These are phyloP conservation scores for Chloroclysta siterata DNA, from an alignment of 2,888 invertebrate species.

Conservation along the genomic window DNA sequence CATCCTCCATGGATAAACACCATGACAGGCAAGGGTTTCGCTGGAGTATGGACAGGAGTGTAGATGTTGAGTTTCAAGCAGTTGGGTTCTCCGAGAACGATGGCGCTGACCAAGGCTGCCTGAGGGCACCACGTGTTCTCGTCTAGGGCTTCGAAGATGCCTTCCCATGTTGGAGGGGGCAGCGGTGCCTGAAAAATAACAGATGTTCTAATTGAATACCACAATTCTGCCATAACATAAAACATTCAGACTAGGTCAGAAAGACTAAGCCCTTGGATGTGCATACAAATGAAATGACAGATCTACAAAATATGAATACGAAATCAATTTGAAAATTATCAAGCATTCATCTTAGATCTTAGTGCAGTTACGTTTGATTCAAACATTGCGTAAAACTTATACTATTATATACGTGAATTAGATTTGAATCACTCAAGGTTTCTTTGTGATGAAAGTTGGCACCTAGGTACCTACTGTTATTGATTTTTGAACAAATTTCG, in stretches of 20 bases:
- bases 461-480: too few relatives aligned
- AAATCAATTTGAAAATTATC: too few relatives aligned
- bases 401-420: neutral
- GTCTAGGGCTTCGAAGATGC: slow-evolving; percentile 69
- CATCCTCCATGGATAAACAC: slow-evolving; percentile 87
- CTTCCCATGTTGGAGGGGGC: slow-evolving; percentile 71
- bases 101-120: slow-evolving; percentile 54
- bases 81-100: slow-evolving; percentile 60
- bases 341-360: too few relatives aligned
- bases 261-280: too few relatives aligned
- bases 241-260: too few relatives aligned
- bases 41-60: slow-evolving; percentile 52
- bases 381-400: slow-evolving; percentile 8
- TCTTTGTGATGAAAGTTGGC: slow-evolving; percentile 10
- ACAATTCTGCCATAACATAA: neutral
- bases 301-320: too few relatives aligned
- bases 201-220: neutral
- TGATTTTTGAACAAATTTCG: slow-evolving; percentile 4
- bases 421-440: slow-evolving; percentile 12
- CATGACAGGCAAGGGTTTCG: slow-evolving; percentile 81
- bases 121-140: slow-evolving; percentile 76
- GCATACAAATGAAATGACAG: too few relatives aligned
- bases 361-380: too few relatives aligned
- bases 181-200: slow-evolving; percentile 70
- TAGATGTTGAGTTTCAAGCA: slow-evolving; percentile 75